These are phyloP conservation scores for Epizoanthus rinbou DNA, from an alignment of 92 coral and sea anemone genomes.

Conservation along the genomic window DNA sequence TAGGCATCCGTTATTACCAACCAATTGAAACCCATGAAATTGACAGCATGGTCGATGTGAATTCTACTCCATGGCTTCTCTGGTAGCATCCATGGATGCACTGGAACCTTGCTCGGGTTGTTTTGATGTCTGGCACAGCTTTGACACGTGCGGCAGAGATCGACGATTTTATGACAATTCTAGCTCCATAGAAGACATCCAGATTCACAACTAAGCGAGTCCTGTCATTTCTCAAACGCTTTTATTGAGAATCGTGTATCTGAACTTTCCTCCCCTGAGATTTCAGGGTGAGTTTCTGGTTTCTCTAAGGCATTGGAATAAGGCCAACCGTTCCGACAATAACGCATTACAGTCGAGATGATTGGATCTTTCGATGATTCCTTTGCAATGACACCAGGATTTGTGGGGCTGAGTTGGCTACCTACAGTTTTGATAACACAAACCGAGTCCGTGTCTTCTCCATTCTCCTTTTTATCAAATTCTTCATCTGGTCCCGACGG, in stretches of 20 bases:
- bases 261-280: not conserved
- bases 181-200: constrained; percentile 36
- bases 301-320: not conserved
- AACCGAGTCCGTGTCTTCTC: constrained; percentile 30
- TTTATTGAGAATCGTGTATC: not conserved
- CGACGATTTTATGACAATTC: constrained; percentile 32
- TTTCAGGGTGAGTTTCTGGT: not conserved
- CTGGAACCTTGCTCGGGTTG: constrained; percentile 19
- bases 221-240: not conserved
- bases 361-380: constrained; percentile 49
- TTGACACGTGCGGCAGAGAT: constrained; percentile 1
- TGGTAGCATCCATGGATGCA: constrained; percentile 48
- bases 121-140: constrained; percentile 29
- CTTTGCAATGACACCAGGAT: constrained; percentile 14
- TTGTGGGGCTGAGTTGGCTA: constrained; percentile 36
- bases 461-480: constrained; percentile 33
- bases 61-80: constrained; percentile 37
- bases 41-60: constrained; percentile 35
- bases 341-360: constrained; percentile 32
- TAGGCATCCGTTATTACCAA: constrained; percentile 34
- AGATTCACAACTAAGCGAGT: not conserved
- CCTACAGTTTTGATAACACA: constrained; percentile 31
- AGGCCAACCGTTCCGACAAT: constrained; percentile 22
- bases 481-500: constrained; percentile 40
- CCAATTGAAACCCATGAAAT: constrained; percentile 35